Evolutionary conservation across 2,888 invertebrate genomes (phyloP).

Genomic region (Agonum fuliginosum): DNA sequence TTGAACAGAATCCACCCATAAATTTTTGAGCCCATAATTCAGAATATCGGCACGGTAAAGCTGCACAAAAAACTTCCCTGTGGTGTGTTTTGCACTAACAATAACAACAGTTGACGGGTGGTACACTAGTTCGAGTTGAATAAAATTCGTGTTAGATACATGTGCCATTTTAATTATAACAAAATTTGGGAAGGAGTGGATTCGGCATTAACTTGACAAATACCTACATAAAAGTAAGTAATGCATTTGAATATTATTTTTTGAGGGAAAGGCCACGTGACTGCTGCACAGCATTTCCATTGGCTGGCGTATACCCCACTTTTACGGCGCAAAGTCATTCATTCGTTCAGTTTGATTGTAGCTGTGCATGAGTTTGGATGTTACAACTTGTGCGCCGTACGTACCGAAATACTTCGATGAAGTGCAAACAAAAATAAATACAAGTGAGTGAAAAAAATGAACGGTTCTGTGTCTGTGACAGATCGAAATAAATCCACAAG

Average conservation of each 20-base stretch:
- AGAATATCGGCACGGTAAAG: too few species aligned
- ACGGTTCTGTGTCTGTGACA: conserved; percentile 7
- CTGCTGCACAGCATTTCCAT: background rate
- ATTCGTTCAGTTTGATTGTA: conserved; percentile 53
- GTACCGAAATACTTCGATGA: background rate
- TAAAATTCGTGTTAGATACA: too few species aligned
- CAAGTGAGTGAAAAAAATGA: conserved; percentile 38
- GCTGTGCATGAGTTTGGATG: background rate
- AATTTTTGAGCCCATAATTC: too few species aligned
- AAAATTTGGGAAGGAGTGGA: too few species aligned
- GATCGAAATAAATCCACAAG: background rate
- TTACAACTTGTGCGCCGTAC: background rate
- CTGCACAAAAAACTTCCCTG: too few species aligned
- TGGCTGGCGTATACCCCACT: conserved; percentile 23
- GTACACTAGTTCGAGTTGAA: too few species aligned
- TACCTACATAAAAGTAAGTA: too few species aligned
- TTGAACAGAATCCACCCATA: too few species aligned
- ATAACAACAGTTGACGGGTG: too few species aligned
- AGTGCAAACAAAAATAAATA: background rate
- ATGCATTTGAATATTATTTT: background rate
- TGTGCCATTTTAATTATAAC: too few species aligned
- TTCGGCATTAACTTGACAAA: too few species aligned
- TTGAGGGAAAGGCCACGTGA: background rate
- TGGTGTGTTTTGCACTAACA: too few species aligned
- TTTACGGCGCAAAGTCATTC: conserved; percentile 34